Evolutionary conservation across 1,140 invertebrate genomes (phyloP).

Genomic region (Anthonomus grandis): DNA sequence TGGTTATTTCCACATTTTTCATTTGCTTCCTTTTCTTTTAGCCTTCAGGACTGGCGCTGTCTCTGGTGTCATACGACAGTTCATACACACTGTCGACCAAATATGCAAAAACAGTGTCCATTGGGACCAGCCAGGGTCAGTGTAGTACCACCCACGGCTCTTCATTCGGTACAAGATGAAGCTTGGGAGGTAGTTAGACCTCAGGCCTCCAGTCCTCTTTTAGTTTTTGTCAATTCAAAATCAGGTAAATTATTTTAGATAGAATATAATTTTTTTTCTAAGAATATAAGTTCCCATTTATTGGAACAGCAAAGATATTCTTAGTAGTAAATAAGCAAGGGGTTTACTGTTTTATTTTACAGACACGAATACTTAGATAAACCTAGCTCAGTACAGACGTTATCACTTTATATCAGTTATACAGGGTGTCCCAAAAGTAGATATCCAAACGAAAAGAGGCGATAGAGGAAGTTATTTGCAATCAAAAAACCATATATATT

Average conservation of each 20-base stretch:
- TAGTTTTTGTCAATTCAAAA: slow-evolving; percentile 97
- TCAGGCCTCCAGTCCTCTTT: slow-evolving; percentile 69
- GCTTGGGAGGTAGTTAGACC: slow-evolving; percentile 85
- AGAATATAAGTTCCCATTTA: too few relatives aligned
- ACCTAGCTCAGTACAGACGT: too few relatives aligned
- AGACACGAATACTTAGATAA: too few relatives aligned
- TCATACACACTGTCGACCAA: slow-evolving; percentile 82
- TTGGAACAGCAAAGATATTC: too few relatives aligned
- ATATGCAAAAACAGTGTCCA: slow-evolving; percentile 70
- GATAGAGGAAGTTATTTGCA: too few relatives aligned
- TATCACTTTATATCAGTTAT: too few relatives aligned
- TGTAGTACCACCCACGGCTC: slow-evolving; percentile 87
- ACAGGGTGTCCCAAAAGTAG: too few relatives aligned
- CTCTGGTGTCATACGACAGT: slow-evolving; percentile 93
- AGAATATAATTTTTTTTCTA: too few relatives aligned
- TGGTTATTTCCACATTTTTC: neutral
- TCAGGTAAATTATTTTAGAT: slow-evolving; percentile 57
- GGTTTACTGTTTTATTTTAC: too few relatives aligned
- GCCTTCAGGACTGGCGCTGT: slow-evolving; percentile 93
- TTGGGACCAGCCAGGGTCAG: slow-evolving; percentile 85
- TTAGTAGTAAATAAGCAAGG: too few relatives aligned
- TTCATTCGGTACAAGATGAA: slow-evolving; percentile 87
- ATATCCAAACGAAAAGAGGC: too few relatives aligned
- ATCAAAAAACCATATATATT: too few relatives aligned
- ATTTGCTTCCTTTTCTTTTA: neutral